phyloP scores from a whole-genome alignment of 2,888 invertebrate species.

The Drosophila prolongata region DNA sequence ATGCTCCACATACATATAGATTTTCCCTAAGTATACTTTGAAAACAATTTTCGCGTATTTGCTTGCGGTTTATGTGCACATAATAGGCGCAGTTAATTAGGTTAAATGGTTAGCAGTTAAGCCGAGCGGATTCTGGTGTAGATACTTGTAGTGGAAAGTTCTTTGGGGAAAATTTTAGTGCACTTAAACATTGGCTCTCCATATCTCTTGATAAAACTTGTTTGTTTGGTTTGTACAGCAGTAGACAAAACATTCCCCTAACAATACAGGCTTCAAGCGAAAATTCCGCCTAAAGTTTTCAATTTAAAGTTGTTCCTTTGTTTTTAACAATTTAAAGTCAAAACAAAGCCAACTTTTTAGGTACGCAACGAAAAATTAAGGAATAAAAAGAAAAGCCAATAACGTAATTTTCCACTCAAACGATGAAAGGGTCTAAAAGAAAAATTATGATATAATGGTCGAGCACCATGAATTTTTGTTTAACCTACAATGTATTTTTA shows the following conservation, averaged over 20 bases:
- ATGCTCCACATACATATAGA: not conserved
- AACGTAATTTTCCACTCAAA: conserved; percentile 79
- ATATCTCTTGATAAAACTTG: not conserved
- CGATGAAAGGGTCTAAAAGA: conserved; percentile 63
- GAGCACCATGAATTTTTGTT: conserved; percentile 53
- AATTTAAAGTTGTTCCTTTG: conserved; percentile 20
- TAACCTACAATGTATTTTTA: conserved; percentile 66
- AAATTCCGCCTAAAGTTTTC: conserved; percentile 20
- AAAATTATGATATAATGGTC: conserved; percentile 27
- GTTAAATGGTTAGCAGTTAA: conserved; percentile 24
- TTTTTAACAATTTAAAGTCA: conserved; percentile 20
- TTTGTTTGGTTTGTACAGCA: not conserved
- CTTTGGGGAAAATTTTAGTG: not conserved
- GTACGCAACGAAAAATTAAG: conserved; percentile 38
- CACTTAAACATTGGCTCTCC: not conserved
- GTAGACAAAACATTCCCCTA: conserved; percentile 6
- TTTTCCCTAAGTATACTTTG: not conserved
- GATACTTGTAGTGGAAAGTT: not conserved
- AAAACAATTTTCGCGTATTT: conserved; percentile 12
- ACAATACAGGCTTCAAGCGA: conserved; percentile 8
- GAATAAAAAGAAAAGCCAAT: conserved; percentile 58
- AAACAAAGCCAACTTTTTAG: conserved; percentile 42
- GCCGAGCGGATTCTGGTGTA: not conserved
- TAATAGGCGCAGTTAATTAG: conserved; percentile 31
- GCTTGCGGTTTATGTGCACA: conserved; percentile 13